Base-by-base conservation (phyloP, 2,113 vertebrate species). In the Channa argus region DNA sequence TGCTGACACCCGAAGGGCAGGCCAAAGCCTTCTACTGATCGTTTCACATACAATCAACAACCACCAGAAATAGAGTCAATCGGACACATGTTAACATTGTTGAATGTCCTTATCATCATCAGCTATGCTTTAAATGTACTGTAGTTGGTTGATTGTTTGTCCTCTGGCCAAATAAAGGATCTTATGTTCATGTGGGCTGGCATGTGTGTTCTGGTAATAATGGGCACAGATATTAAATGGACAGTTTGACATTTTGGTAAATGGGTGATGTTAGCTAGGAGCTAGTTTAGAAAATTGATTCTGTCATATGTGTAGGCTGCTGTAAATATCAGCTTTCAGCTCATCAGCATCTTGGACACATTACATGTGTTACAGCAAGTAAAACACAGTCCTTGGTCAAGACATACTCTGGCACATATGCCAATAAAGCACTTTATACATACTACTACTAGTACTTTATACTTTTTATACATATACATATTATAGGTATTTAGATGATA, bases 1-100 rank as follows among this genome's bases (percentile, higher is more conserved):
- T 83, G 45, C 62, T 93, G 71, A 94, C 90, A 10, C 54, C 90
- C 33, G 47, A 92, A 3, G 88, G 91, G 10, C 79, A 89, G 63
- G 10, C 74, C 55, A 84, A 92, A 71, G 63, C 64, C 38, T 94
- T 94, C 64, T 49, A 90, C 73, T 95, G 87, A 94, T 63, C 33
- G n/a, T 63, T 55, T 78, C 41, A 71, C 41, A 60, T 46, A 62
- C 47, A 3, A 69, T 63, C 56, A 49, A 46, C 58, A 71, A 47
- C 51, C 39, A 24, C 39, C 43, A 50, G 36, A 61, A 34, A 50
- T 47, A 47, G 36, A 45, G 7, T 5, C 24, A 0, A 75, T 67
- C 54, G 80, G 54, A 75, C 67, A 52, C 55, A 61, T 59, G 33
- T 0, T 6, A 52, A n/a, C 7, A 52, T 51, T n/a, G 66, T 34